Base-by-base conservation (phyloP, 1,140 invertebrate genomes). In the Cyrtorhinus lividipennis region DNA sequence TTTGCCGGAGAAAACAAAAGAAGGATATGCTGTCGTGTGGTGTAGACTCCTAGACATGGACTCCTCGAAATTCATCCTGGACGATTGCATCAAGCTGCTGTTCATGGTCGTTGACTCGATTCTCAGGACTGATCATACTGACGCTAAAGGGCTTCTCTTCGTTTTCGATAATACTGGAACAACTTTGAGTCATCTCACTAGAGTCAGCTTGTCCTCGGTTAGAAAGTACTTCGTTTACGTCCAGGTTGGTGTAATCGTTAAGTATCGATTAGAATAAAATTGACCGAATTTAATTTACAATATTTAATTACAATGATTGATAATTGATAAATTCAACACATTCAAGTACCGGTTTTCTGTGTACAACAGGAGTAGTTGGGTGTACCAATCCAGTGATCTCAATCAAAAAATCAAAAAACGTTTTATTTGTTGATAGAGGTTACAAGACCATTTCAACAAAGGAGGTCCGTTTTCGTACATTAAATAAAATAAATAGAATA, bases 131-230 rank as follows among this genome's bases (percentile, higher is more conserved):
- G 68, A 70, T 26, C 68, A 68, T 15, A 67, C 66, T 2, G 61
- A 66, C 12, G 65, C 67, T 24, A 53, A 53, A 53, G 69, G 69
- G 1, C 81, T 46, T 20, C 18, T 64, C 8, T 78, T 82, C 38
- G 75, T 83, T 60, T 83, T 83, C 67, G 81, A 83, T 68, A 82
- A 82, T 79, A 80, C 80, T 68, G 80, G 80, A 10, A 77, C 80
- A 60, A 74, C 73, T 12, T 71, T 83, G 2, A 79, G 79, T 0
- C 81, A 83, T 71, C 70, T 83, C 23, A 79, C 81, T 0, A 72
- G 79, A 66, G 77, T 82, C 0, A 80, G 77, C 23, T 62, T 82
- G 24, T 78, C 79, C 1, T 76, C 79, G 0, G 67, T 83, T 2
- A 73, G 78, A 66, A 77, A 78, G 15, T 82, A 81, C 66, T 79